These are phyloP conservation scores for Acanthococcus lagerstroemiae DNA, from an alignment of 2,888 invertebrate genomes.

Conservation along the genomic window DNA sequence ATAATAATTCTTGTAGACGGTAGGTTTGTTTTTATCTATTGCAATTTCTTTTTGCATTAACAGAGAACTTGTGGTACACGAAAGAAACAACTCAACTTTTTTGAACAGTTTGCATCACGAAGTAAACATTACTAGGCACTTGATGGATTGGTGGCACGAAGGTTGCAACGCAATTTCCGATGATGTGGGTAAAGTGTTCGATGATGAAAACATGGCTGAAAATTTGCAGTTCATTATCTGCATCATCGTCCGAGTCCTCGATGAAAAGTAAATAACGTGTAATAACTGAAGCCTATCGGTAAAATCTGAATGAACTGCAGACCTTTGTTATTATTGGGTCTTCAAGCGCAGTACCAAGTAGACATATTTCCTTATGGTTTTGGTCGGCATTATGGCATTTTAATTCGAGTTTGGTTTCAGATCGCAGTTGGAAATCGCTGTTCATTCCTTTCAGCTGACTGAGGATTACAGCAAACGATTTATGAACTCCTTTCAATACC, in stretches of 20 bases:
- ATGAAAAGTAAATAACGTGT: constrained; percentile 1
- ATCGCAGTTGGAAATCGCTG: neutral
- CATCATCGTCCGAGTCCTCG: neutral
- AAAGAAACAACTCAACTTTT: constrained; percentile 1
- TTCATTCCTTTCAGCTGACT: neutral
- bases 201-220: constrained; percentile 5
- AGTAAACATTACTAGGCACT: constrained; percentile 2
- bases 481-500: constrained; percentile 15
- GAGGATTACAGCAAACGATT: constrained; percentile 14
- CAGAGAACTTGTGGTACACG: neutral
- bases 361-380: too few species aligned
- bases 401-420: neutral
- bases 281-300: too few species aligned
- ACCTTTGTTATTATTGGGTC: neutral
- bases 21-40: too few species aligned
- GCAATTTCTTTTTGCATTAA: neutral
- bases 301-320: too few species aligned
- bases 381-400: too few species aligned
- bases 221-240: constrained; percentile 6
- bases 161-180: constrained; percentile 10
- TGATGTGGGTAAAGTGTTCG: constrained; percentile 1
- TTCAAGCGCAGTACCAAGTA: too few species aligned
- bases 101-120: neutral
- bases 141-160: constrained; percentile 19
- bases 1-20: too few species aligned